Evolutionary conservation across 2,113 vertebrate species (phyloP).

Genomic region (Menidia beryllina): DNA sequence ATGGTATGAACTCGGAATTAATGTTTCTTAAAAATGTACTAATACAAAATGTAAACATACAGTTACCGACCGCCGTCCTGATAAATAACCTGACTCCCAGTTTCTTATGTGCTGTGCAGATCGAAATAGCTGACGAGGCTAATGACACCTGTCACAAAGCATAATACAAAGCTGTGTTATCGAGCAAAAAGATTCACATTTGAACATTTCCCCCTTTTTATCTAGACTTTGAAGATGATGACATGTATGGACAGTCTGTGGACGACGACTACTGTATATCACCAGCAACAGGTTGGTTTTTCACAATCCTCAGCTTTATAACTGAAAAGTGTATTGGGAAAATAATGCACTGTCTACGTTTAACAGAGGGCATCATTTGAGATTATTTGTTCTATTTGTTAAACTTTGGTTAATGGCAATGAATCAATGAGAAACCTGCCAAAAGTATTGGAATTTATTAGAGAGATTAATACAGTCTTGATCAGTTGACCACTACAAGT

Average conservation of each 20-base stretch:
- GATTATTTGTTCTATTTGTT: too few relatives aligned
- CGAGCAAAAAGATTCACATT: not conserved
- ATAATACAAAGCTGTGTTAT: slow-evolving; percentile 16
- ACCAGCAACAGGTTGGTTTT: slow-evolving; percentile 94
- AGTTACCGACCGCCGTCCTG: not conserved
- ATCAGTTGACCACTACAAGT: too few relatives aligned
- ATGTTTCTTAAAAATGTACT: not conserved
- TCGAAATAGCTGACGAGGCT: slow-evolving; percentile 44
- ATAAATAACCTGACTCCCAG: not conserved
- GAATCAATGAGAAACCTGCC: too few relatives aligned
- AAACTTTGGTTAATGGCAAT: too few relatives aligned
- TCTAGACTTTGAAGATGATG: slow-evolving; percentile 96
- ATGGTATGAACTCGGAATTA: not conserved
- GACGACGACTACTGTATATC: slow-evolving; percentile 99
- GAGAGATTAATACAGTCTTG: too few relatives aligned
- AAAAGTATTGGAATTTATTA: too few relatives aligned
- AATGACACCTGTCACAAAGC: slow-evolving; percentile 21
- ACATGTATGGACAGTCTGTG: slow-evolving; percentile 95
- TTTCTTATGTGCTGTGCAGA: not conserved
- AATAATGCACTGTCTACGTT: not conserved
- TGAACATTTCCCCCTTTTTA: not conserved
- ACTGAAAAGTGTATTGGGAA: not conserved
- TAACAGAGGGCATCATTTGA: not conserved
- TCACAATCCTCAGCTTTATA: not conserved
- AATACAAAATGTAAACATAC: not conserved